Base-by-base conservation (phyloP, 2,888 invertebrate species). In the Eulithis prunata region DNA sequence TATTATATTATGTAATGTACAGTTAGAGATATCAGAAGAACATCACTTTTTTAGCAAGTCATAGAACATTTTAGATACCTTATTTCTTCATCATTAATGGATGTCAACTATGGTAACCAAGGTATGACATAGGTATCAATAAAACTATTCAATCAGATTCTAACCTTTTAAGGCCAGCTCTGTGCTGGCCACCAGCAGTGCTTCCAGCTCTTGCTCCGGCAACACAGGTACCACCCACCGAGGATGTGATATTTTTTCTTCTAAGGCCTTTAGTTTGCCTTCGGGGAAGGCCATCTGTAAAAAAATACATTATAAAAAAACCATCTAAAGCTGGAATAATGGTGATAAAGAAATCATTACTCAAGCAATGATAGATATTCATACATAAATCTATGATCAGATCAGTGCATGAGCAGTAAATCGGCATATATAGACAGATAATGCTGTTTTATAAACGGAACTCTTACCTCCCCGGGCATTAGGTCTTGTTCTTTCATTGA, bases 181-280 rank as follows among this genome's bases (percentile, higher is more conserved):
- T 77, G 98, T 98, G 73, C 98, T 96, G 76, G 97, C 97, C 90
- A 97, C 96, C 71, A 99, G 94, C 74, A 99, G 94, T 80, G 97
- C 96, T 92, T 99, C 98, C 78, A 99, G 92, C 90, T 99, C 99
- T 91, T 99, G 98, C 80, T 98, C 98, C 11, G 99, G 98, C 81
- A 99, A 92, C 60, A 99, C 99, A 45, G 99, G 99, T 59, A 99
- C 99, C 70, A 99, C 98, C 99, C 99, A 99, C 80, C 99, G 95
- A 66, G 98, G 96, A 92, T 97, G 96, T 78, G 98, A 98, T 85
- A 99, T 98, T 95, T 99, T 99, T 87, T 98, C 98, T 92, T 99
- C 98, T 78, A 99, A 94, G 78, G 96, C 96, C 75, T 96, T 95
- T 85, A 99, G 93, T 89, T 98, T 98, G 57, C 96, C 95, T 82